Percentiles rank a stretch among this genome's conserved stretches.
These are phyloP conservation scores for Ochlodes sylvanus DNA, from an alignment of 2,888 invertebrate species.

Conservation along the genomic window DNA sequence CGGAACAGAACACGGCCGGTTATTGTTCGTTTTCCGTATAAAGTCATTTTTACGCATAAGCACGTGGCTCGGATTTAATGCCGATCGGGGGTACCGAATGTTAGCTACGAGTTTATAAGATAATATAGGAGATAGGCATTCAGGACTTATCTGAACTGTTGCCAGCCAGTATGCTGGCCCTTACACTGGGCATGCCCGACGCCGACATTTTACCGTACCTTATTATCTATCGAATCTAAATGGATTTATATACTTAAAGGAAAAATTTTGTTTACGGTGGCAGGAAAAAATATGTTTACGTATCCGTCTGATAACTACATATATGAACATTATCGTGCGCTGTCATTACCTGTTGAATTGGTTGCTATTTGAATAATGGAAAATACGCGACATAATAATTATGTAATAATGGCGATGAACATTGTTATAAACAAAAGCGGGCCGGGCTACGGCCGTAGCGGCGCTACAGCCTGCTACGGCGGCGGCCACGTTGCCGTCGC, in stretches of 20 bases:
- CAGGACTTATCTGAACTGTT: constrained; percentile 12
- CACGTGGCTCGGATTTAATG: neutral
- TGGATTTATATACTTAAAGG: too few relatives aligned
- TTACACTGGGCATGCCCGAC: constrained; percentile 17
- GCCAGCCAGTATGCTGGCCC: constrained; percentile 23
- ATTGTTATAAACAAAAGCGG: constrained; percentile 15
- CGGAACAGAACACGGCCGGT: constrained; percentile 6
- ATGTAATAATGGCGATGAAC: neutral
- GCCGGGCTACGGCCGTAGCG: constrained; percentile 43
- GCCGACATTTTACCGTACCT: constrained; percentile 12
- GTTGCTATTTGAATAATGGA: neutral
- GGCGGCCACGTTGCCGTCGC: neutral
- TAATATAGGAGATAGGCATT: neutral
- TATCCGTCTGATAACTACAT: neutral
- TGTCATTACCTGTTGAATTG: neutral
- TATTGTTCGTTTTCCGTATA: constrained; percentile 16
- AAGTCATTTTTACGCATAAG: constrained; percentile 14
- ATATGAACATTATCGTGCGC: too few relatives aligned
- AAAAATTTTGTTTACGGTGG: too few relatives aligned
- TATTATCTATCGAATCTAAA: constrained; percentile 21
- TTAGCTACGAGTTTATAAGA: too few relatives aligned
- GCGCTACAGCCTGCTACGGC: constrained; percentile 43
- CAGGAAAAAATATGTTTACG: neutral
- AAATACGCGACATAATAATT: neutral
- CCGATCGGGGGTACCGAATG: too few relatives aligned